Evolutionary conservation across 2,888 invertebrate species (phyloP).

Genomic region (Nyleta sp.): DNA sequence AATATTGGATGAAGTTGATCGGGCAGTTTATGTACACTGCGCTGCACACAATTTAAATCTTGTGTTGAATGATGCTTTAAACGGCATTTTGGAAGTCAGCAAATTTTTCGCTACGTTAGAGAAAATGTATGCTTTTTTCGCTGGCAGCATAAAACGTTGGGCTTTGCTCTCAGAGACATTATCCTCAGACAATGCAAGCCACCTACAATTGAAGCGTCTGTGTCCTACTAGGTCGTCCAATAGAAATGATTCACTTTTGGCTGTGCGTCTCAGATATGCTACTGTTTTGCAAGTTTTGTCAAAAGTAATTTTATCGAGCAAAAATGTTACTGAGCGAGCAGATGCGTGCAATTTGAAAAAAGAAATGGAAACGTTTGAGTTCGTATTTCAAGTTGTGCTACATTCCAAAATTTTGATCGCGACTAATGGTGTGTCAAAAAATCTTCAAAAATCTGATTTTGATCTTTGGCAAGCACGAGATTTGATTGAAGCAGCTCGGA

Average conservation of each 20-base stretch:
- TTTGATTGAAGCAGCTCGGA: slow-evolving; percentile 34
- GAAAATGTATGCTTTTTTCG: slow-evolving; percentile 40
- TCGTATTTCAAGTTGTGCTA: slow-evolving; percentile 45
- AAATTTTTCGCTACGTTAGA: slow-evolving; percentile 36
- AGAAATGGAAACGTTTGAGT: slow-evolving; percentile 40
- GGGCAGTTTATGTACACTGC: slow-evolving; percentile 61
- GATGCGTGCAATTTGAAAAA: slow-evolving; percentile 60
- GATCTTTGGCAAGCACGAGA: slow-evolving; percentile 42
- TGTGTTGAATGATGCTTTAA: slow-evolving; percentile 50
- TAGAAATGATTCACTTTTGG: slow-evolving; percentile 68
- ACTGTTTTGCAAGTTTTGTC: slow-evolving; percentile 66
- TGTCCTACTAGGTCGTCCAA: slow-evolving; percentile 73
- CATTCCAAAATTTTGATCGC: slow-evolving; percentile 39
- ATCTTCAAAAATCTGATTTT: slow-evolving; percentile 33
- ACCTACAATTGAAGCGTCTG: slow-evolving; percentile 70
- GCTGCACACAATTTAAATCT: slow-evolving; percentile 63
- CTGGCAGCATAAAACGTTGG: slow-evolving; percentile 66
- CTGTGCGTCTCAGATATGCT: slow-evolving; percentile 68
- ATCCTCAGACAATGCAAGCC: slow-evolving; percentile 65
- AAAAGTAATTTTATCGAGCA: slow-evolving; percentile 64
- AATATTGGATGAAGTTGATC: slow-evolving; percentile 42
- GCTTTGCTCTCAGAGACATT: slow-evolving; percentile 68
- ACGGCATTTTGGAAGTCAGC: slow-evolving; percentile 19
- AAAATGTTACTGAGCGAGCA: slow-evolving; percentile 55
- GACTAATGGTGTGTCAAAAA: slow-evolving; percentile 35